A percentile compares a stretch with the other conserved stretches of the same genome.
phyloP scores from a whole-genome alignment of 2,113 vertebrate species.

The Noctilio leporinus region DNA sequence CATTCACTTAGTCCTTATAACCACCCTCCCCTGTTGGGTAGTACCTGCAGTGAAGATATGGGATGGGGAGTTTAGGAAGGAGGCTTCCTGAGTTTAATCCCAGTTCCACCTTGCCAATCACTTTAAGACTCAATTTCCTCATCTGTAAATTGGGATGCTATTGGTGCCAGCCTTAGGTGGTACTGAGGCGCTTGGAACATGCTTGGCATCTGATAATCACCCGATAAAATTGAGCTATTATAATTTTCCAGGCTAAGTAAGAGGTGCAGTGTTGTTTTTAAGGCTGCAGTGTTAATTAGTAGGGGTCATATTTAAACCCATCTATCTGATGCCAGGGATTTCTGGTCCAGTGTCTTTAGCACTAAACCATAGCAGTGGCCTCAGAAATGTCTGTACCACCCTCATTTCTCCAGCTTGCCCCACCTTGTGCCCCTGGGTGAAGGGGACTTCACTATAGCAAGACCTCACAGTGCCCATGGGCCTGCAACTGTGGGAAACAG shows the following conservation, averaged over 20 bases:
- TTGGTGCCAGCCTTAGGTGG: not conserved
- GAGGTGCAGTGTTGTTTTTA: not conserved
- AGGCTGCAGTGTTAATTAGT: not conserved
- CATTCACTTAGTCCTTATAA: accelerated
- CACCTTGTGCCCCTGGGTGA: not conserved
- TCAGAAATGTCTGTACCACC: not conserved
- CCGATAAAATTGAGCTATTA: not conserved
- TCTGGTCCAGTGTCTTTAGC: not conserved
- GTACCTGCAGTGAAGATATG: too few relatives aligned
- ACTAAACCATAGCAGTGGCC: not conserved
- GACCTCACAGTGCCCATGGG: not conserved
- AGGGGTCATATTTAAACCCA: not conserved
- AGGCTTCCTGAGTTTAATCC: not conserved
- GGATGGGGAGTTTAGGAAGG: not conserved
- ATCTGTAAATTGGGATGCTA: not conserved
- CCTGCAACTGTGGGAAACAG: not conserved
- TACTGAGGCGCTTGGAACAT: not conserved
- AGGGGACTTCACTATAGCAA: not conserved
- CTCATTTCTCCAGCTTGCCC: not conserved
- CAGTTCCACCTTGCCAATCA: not conserved
- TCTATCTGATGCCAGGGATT: not conserved
- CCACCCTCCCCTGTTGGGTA: not conserved
- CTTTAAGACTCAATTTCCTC: not conserved
- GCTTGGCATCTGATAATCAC: not conserved
- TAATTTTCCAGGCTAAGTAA: not conserved